A percentile compares a stretch with the other conserved stretches of the same genome.
Evolutionary conservation across 2,888 invertebrate species (phyloP).

Genomic region (Tinea pellionella): DNA sequence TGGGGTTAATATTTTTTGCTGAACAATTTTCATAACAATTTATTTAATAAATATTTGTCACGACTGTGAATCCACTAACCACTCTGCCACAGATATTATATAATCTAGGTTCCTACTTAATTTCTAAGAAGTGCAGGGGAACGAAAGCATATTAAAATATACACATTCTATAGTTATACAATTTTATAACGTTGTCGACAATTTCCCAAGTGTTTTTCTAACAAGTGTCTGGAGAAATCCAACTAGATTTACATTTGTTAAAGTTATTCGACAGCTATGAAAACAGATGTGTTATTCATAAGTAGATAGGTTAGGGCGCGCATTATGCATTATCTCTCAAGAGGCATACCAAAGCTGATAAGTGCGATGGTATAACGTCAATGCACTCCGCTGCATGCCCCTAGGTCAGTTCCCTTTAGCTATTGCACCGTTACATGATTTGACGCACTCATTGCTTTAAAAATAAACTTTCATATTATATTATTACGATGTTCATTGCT

Average conservation of each 20-base stretch:
- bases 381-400: conserved; percentile 63
- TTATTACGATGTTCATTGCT: background rate
- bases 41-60: too few relatives aligned
- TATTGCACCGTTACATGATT: conserved; percentile 59
- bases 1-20: too few relatives aligned
- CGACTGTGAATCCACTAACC: too few relatives aligned
- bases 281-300: conserved; percentile 63
- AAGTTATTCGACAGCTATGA: conserved; percentile 27
- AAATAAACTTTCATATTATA: background rate
- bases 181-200: too few relatives aligned
- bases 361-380: conserved; percentile 57
- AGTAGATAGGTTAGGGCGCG: conserved; percentile 37
- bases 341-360: conserved; percentile 58
- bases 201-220: background rate
- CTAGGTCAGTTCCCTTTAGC: conserved; percentile 69
- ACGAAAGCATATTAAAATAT: too few relatives aligned
- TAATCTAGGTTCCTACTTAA: too few relatives aligned
- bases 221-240: background rate
- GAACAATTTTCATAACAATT: too few relatives aligned
- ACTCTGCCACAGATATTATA: too few relatives aligned
- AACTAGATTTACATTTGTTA: conserved; percentile 12
- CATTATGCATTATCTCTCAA: conserved; percentile 59
- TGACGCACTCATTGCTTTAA: background rate
- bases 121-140: too few relatives aligned
- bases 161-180: too few relatives aligned